Percentiles rank a stretch among this genome's conserved stretches.
Evolutionary conservation across 2,888 invertebrate species (phyloP).

Genomic region (Odontocolon sp.): DNA sequence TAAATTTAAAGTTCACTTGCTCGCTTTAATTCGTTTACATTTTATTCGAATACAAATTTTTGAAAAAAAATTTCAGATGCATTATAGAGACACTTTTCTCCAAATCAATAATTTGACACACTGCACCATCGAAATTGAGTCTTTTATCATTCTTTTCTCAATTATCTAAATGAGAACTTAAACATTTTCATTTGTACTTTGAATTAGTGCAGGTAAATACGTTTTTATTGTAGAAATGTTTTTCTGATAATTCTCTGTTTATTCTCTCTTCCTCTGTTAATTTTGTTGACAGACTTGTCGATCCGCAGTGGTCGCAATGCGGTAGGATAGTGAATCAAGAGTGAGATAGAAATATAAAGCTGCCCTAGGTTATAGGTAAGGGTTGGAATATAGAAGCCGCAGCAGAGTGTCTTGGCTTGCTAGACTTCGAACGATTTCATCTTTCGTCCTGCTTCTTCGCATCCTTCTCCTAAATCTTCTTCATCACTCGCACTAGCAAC

Average conservation of each 20-base stretch:
- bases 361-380: conserved; percentile 26
- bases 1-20: too few relatives aligned
- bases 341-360: not conserved
- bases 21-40: too few relatives aligned
- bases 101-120: too few relatives aligned
- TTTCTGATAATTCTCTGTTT: not conserved
- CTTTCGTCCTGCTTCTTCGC: not conserved
- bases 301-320: conserved; percentile 58
- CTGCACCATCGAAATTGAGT: too few relatives aligned
- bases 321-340: conserved; percentile 36
- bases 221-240: not conserved
- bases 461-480: not conserved
- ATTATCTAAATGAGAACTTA: too few relatives aligned
- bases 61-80: too few relatives aligned
- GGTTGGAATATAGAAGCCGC: conserved; percentile 27
- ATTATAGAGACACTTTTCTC: too few relatives aligned
- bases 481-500: not conserved
- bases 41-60: too few relatives aligned
- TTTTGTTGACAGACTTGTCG: conserved; percentile 31
- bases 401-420: conserved; percentile 10
- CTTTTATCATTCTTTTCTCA: too few relatives aligned
- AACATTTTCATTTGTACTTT: too few relatives aligned
- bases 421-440: conserved; percentile 21
- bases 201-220: too few relatives aligned
- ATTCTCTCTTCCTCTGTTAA: not conserved